Evolutionary conservation across 2,797 vertebrate genomes (phyloP), one percentile per base, ranked within the genome.

Genomic region (Yasuhikotakia modesta): DNA sequence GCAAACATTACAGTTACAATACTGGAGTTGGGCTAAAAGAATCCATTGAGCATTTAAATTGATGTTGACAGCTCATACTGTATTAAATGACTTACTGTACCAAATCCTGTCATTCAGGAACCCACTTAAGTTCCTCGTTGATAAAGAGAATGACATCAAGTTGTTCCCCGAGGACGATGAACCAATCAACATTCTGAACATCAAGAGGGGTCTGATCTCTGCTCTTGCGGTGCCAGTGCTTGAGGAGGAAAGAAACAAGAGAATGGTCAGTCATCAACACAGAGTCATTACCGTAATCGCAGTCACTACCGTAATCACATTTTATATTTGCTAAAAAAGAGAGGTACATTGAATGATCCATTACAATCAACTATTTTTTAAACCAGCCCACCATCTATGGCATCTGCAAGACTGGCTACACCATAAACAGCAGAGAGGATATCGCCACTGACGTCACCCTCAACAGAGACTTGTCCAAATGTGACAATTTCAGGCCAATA

Each of bases 121-220:
- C 74, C 85, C 90, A 78, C 90, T 94, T 78, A 94, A 92, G 86
- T 87, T 93, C 77, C 87, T 84, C 57, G 87, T 93, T 83, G 91
- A 94, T 3, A 88, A 92, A 81, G 92, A 88, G 46, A 89, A 94
- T 22, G 84, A 92, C 58, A 92, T 96, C 55, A 91, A 93, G 70
- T 91, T 99, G 6, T 97, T 95, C 84, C 94, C 97, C 0, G 92
- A 96, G 67, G 90, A 93, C 0, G 93, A 90, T 27, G 98, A 99
- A 83, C 89, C 94, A 16, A 87, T 86, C 30, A 95, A 94, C 64
- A 93, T 95, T 79, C 87, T 99, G 80, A 99, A 99, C 90, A 89
- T 99, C 87, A 99, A 99, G 90, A 95, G 96, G 81, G 98, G 97
- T 27, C 96, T 99, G 75, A 87, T 99, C 81, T 97, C 98, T 46